phyloP scores from a whole-genome alignment of 2,888 invertebrate genomes.

The Microctonus aethiopoides region DNA sequence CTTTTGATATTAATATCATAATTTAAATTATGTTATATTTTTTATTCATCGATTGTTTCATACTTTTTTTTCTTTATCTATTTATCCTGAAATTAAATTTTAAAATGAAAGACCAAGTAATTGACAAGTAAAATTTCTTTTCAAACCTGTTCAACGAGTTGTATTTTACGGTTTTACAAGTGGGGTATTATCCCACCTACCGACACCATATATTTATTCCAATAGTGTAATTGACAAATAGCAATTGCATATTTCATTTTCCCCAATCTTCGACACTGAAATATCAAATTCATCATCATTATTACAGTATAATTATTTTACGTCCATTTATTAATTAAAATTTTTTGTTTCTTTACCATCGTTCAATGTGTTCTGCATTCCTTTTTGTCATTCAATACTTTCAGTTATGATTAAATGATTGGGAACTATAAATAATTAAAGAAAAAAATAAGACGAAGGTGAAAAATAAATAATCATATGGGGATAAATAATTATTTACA shows the following conservation, averaged over 20 bases:
- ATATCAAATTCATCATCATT: neutral
- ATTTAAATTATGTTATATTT: neutral
- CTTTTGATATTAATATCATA: neutral
- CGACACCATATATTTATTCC: neutral
- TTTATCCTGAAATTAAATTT: neutral
- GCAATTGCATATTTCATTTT: neutral
- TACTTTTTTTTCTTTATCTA: neutral
- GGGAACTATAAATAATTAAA: neutral
- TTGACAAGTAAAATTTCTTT: neutral
- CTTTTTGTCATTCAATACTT: neutral
- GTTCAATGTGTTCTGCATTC: neutral
- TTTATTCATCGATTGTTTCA: neutral
- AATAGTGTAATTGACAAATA: neutral
- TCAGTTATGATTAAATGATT: neutral
- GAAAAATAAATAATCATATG: neutral
- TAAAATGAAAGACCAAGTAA: neutral
- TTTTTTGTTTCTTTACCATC: neutral
- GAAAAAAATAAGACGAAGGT: neutral
- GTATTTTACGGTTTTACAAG: neutral
- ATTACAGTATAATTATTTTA: neutral
- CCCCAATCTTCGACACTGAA: neutral
- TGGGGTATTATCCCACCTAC: neutral
- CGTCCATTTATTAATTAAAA: neutral
- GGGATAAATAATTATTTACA: neutral
- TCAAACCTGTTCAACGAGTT: neutral